Evolutionary conservation across 2,888 invertebrate species (phyloP), one percentile per base, ranked within the genome.

Genomic region (Metalampra italica): DNA sequence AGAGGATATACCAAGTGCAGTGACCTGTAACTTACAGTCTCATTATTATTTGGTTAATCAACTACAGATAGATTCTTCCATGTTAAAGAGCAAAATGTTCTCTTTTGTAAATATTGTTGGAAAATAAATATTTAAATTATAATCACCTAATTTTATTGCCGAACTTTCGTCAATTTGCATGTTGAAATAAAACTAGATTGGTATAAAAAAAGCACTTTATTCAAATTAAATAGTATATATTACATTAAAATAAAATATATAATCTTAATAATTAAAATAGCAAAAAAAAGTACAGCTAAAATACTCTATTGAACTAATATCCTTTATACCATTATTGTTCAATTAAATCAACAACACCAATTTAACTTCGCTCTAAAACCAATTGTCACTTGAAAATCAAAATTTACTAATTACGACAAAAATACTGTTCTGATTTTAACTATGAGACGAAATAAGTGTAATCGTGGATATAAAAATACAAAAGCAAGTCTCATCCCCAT

Each of bases 191-290:
- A 62, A 54, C 56, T 50, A 46, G 38, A 34, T 52, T 57, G n/a
- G 65, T 75, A 66, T 79, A 85, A 79, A 89, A n/a, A 89, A 89
- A 89, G 88, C 89, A 83, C 77, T 88, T 89, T 88, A 89, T 86
- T 89, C 83, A 87, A 89, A 88, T 88, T 87, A 89, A 86, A 88
- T 87, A 80, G 72, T 76, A 80, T 88, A 88, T 87, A 86, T 88
- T 88, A 89, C 88, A 88, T 81, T 88, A 86, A 86, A 85, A 87
- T 88, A 86, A 86, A 85, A 87, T 84, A 87, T 82, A 75, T 75
- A 75, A 82, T 81, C 85, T 87, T 84, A 88, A 85, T 85, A 80
- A 85, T 84, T 79, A 79, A 84, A 84, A 87, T 86, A 83, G 86
- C 85, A 74, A 73, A 77, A 86, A 45, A 36, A 82, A 79, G 65